phyloP scores from a whole-genome alignment of 2,888 invertebrate species.

The Drosophila buzzatii region DNA sequence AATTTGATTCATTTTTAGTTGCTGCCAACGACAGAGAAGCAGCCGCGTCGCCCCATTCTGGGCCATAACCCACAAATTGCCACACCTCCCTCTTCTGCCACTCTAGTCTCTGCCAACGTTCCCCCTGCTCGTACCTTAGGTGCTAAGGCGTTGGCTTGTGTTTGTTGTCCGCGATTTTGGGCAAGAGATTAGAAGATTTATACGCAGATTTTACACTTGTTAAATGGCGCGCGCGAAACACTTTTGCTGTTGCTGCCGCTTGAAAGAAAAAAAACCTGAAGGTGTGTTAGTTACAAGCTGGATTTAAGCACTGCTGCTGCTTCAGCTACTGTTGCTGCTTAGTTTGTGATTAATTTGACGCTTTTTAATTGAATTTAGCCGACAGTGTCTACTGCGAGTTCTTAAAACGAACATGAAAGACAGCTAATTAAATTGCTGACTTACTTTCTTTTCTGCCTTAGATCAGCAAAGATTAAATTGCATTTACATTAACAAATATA shows the following conservation, averaged over 20 bases:
- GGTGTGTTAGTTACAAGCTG: slow-evolving; percentile 10
- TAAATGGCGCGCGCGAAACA: slow-evolving; percentile 39
- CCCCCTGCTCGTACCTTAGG: slow-evolving; percentile 29
- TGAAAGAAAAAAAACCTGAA: not conserved
- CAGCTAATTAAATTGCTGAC: slow-evolving; percentile 41
- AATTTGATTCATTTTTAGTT: slow-evolving; percentile 70
- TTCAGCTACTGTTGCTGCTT: slow-evolving; percentile 1
- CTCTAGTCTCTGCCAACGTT: too few relatives aligned
- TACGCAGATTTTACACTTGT: slow-evolving; percentile 72
- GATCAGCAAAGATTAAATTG: not conserved
- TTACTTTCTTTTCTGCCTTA: not conserved
- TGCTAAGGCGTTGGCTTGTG: slow-evolving; percentile 64
- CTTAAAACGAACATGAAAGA: slow-evolving; percentile 7
- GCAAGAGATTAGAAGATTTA: slow-evolving; percentile 72
- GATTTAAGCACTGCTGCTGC: slow-evolving; percentile 4
- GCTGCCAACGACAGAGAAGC: slow-evolving; percentile 46
- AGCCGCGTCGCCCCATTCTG: slow-evolving; percentile 25
- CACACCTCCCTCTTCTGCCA: not conserved
- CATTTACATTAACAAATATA: not conserved
- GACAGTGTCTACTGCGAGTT: slow-evolving; percentile 1
- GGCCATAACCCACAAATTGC: slow-evolving; percentile 33
- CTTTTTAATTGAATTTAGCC: slow-evolving; percentile 47
- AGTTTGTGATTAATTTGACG: slow-evolving; percentile 21
- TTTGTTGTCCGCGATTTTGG: slow-evolving; percentile 55
- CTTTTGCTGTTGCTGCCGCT: slow-evolving; percentile 4